These are phyloP conservation scores for Digitonthophagus gazella DNA, from an alignment of 2,888 invertebrate species.

Conservation along the genomic window DNA sequence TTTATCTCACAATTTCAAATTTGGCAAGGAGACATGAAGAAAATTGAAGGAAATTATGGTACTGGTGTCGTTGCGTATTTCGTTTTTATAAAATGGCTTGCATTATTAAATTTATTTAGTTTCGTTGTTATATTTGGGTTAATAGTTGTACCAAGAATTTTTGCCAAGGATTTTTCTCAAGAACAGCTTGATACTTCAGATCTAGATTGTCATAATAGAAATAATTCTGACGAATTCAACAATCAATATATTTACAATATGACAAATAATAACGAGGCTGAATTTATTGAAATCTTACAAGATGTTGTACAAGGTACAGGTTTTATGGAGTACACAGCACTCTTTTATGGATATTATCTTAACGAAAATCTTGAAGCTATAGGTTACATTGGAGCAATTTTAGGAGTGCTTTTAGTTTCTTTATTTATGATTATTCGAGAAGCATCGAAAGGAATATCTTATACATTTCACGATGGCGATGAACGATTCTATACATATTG, in stretches of 20 bases:
- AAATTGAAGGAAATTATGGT: constrained; percentile 80
- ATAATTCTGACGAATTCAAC: not conserved
- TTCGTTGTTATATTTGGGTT: constrained; percentile 66
- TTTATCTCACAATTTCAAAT: constrained; percentile 68
- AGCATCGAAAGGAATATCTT: constrained; percentile 73
- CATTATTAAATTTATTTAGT: constrained; percentile 73
- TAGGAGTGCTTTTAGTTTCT: constrained; percentile 64
- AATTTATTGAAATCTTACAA: constrained; percentile 44
- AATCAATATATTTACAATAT: not conserved
- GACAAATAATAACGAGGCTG: not conserved
- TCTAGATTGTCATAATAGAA: not conserved
- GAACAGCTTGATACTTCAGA: not conserved
- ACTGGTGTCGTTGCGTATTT: constrained; percentile 83
- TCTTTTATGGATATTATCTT: constrained; percentile 77
- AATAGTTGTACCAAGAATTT: constrained; percentile 64
- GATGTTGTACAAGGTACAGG: constrained; percentile 74
- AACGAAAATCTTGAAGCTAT: constrained; percentile 59
- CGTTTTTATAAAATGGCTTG: constrained; percentile 79
- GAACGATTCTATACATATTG: constrained; percentile 81
- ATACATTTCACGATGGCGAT: constrained; percentile 73
- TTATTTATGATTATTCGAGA: constrained; percentile 69
- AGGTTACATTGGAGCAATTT: constrained; percentile 68
- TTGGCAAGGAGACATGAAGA: constrained; percentile 73
- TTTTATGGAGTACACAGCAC: constrained; percentile 69
- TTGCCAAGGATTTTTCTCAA: constrained; percentile 38